phyloP scores from a whole-genome alignment of 2,888 invertebrate genomes.

The Dichetophora obliterata region DNA sequence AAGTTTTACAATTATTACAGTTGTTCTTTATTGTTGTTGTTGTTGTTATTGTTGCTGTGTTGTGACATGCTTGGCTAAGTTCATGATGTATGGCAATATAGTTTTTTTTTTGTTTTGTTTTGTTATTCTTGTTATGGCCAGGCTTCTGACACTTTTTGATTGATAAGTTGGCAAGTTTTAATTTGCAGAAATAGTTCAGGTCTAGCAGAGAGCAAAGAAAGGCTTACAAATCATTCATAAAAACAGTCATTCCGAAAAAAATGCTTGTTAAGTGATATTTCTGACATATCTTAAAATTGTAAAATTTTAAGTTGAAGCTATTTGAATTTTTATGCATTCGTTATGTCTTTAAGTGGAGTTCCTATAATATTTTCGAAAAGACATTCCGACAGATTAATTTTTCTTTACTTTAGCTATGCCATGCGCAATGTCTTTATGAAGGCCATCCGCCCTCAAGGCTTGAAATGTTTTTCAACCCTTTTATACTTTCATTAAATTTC shows the following conservation, averaged over 20 bases:
- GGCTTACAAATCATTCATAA: not conserved
- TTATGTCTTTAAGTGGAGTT: too few relatives aligned
- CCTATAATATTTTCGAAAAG: too few relatives aligned
- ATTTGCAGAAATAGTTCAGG: constrained; percentile 13
- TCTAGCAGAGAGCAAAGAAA: not conserved
- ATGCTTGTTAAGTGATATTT: not conserved
- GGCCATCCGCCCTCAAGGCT: too few relatives aligned
- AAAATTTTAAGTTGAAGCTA: not conserved
- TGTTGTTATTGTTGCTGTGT: constrained; percentile 1
- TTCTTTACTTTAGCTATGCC: too few relatives aligned
- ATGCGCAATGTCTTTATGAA: too few relatives aligned
- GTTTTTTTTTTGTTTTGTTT: not conserved
- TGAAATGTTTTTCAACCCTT: too few relatives aligned
- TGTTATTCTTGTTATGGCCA: constrained; percentile 32
- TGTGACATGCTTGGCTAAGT: not conserved
- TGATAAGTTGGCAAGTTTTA: constrained; percentile 35
- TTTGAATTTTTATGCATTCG: too few relatives aligned
- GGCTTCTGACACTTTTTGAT: constrained; percentile 38
- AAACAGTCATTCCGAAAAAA: not conserved
- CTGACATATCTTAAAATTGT: constrained; percentile 21
- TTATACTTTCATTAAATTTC: too few relatives aligned
- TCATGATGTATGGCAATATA: constrained; percentile 1
- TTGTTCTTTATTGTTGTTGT: constrained; percentile 24
- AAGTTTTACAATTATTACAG: constrained; percentile 36
- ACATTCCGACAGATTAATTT: too few relatives aligned